A percentile compares a stretch with the other conserved stretches of the same genome.
These are phyloP conservation scores for Phenganax stokvisi DNA, from an alignment of 92 coral and sea anemone species.

Conservation along the genomic window DNA sequence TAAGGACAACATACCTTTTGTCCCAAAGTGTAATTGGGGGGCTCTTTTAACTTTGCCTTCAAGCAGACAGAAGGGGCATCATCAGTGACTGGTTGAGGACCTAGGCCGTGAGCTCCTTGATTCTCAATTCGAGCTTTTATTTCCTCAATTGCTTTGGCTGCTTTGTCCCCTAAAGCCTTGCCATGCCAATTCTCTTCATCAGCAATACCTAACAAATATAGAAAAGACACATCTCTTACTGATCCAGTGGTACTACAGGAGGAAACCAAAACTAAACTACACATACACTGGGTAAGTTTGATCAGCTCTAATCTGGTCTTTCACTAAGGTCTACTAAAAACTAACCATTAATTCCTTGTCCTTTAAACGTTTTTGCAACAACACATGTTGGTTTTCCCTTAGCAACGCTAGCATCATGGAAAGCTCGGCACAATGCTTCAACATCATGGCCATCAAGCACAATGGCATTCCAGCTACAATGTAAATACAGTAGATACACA, in stretches of 20 bases:
- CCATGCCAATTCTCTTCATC: constrained; percentile 85
- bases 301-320: not conserved
- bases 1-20: constrained; percentile 57
- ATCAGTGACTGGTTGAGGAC: constrained; percentile 69
- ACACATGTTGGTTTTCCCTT: constrained; percentile 78
- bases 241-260: not conserved
- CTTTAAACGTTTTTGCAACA: constrained; percentile 87
- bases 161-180: constrained; percentile 68
- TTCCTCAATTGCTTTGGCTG: constrained; percentile 48
- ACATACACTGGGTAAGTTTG: not conserved
- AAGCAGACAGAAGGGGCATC: constrained; percentile 57
- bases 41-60: constrained; percentile 60
- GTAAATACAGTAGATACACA: not conserved
- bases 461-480: constrained; percentile 67
- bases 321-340: not conserved
- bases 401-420: constrained; percentile 62
- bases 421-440: constrained; percentile 70
- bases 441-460: constrained; percentile 91
- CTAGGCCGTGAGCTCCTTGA: constrained; percentile 45
- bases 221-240: no score
- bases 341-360: constrained; percentile 77
- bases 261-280: not conserved
- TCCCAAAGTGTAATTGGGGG: constrained; percentile 81
- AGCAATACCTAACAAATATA: constrained; percentile 59
- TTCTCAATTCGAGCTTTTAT: constrained; percentile 51